phyloP scores from a whole-genome alignment of 1,140 invertebrate genomes.

The Heliothis virescens region DNA sequence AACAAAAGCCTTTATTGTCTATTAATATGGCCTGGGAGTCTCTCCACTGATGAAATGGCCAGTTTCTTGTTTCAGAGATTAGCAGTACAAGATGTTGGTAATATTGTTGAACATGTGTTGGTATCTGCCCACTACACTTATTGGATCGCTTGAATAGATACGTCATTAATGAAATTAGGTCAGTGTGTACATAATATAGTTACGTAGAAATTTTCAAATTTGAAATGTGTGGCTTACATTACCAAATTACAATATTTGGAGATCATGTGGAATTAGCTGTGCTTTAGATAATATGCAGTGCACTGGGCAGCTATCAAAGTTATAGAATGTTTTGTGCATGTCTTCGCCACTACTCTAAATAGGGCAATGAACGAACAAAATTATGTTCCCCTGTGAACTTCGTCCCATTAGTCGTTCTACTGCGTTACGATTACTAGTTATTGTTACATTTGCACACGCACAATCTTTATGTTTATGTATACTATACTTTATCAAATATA shows the following conservation, averaged over 20 bases:
- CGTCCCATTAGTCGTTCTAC: slow-evolving; percentile 34
- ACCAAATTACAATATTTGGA: background rate
- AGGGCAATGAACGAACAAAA: slow-evolving; percentile 19
- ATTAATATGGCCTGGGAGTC: background rate
- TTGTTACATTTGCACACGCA: slow-evolving; percentile 51
- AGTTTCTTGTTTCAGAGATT: slow-evolving; percentile 18
- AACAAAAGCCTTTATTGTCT: background rate
- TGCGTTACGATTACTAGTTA: slow-evolving; percentile 32
- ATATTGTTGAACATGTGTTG: slow-evolving; percentile 12
- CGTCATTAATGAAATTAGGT: background rate
- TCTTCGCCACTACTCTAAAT: slow-evolving; percentile 29
- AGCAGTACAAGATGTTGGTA: slow-evolving; percentile 34
- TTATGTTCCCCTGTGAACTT: background rate
- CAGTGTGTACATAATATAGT: slow-evolving; percentile 17
- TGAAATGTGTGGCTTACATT: slow-evolving; percentile 1
- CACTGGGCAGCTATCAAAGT: slow-evolving; percentile 21
- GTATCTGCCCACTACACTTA: slow-evolving; percentile 15
- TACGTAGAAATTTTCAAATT: background rate
- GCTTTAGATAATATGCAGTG: background rate
- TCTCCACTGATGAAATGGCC: background rate
- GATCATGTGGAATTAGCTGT: background rate
- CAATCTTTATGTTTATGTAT: slow-evolving; percentile 47
- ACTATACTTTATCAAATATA: slow-evolving; percentile 30
- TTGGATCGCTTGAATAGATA: background rate
- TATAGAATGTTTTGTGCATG: slow-evolving; percentile 10